Evolutionary conservation across 2,797 vertebrate species (phyloP).

Genomic region (Champsocephalus esox): DNA sequence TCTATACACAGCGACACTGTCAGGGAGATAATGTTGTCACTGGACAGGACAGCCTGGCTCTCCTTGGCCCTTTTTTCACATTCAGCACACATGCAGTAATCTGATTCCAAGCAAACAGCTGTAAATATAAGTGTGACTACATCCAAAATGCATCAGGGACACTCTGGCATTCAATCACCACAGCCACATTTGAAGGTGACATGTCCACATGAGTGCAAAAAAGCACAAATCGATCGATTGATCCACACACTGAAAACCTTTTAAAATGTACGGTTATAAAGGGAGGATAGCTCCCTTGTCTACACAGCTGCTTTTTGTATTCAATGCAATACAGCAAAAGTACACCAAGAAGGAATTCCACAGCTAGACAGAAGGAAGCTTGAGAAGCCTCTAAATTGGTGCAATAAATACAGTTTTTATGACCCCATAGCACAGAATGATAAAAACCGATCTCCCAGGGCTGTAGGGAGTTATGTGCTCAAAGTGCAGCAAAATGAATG

Average conservation of each 20-base stretch:
- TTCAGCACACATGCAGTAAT: conserved; percentile 32
- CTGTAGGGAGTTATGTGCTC: conserved; percentile 13
- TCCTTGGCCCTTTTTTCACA: conserved; percentile 38
- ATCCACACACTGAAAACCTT: conserved; percentile 6
- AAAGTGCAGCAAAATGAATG: conserved; percentile 9
- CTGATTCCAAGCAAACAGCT: conserved; percentile 27
- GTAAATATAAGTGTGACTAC: conserved; percentile 18
- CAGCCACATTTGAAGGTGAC: conserved; percentile 17
- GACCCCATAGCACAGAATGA: conserved; percentile 21
- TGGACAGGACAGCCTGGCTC: conserved; percentile 28
- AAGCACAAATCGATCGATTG: conserved; percentile 7
- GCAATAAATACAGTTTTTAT: conserved; percentile 47
- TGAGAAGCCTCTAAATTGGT: conserved; percentile 17
- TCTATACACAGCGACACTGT: conserved; percentile 37
- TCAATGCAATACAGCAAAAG: background rate
- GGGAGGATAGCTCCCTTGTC: conserved; percentile 5
- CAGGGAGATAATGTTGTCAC: conserved; percentile 37
- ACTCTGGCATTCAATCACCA: conserved; percentile 10
- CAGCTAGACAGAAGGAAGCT: background rate
- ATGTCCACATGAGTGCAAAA: background rate
- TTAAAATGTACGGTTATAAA: conserved; percentile 1
- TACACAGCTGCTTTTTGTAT: conserved; percentile 1
- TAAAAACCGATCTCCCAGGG: conserved; percentile 18
- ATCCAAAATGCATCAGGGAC: conserved; percentile 28
- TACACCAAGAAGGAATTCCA: conserved; percentile 17